These are phyloP conservation scores for Takifugu bimaculatus DNA, from an alignment of 2,113 vertebrate species.

Conservation along the genomic window DNA sequence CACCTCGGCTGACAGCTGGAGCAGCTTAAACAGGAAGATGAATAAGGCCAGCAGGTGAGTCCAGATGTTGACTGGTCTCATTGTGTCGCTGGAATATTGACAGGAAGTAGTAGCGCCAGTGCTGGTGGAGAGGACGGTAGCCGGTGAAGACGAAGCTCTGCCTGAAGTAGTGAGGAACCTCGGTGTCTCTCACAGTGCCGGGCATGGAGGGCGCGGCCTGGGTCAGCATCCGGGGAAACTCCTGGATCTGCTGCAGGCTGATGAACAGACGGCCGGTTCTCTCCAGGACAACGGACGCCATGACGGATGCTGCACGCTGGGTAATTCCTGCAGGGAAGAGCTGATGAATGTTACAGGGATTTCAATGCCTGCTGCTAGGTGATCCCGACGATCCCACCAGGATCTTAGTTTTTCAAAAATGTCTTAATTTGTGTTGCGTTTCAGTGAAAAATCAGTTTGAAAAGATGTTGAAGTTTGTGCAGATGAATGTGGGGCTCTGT, in stretches of 20 bases:
- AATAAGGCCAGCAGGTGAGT: conserved; percentile 81
- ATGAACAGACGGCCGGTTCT: conserved; percentile 77
- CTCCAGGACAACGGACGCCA: conserved; percentile 76
- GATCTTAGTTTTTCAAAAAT: no score
- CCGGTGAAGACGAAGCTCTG: conserved; percentile 80
- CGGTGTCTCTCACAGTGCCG: conserved; percentile 72
- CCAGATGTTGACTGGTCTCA: conserved; percentile 88
- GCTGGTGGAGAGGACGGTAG: conserved; percentile 80
- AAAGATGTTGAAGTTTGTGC: no score
- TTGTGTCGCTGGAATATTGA: conserved; percentile 89
- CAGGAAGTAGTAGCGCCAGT: conserved; percentile 86
- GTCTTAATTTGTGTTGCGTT: no score
- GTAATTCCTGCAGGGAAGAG: no score
- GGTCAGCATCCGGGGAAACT: conserved; percentile 65
- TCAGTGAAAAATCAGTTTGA: no score
- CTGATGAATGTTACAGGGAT: no score
- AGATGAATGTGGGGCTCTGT: no score
- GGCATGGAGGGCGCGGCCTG: conserved; percentile 61
- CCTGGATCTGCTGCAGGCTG: conserved; percentile 67
- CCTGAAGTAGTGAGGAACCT: conserved; percentile 84
- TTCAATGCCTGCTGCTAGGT: no score
- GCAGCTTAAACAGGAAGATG: conserved; percentile 71
- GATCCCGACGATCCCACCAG: no score
- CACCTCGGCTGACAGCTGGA: conserved; percentile 67
- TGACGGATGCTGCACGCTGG: conserved; percentile 24